Percentiles rank a stretch among this genome's conserved stretches.
Conservation (phyloP, 2,888 invertebrate species). For the Onthophagus sagittarius region DNA sequence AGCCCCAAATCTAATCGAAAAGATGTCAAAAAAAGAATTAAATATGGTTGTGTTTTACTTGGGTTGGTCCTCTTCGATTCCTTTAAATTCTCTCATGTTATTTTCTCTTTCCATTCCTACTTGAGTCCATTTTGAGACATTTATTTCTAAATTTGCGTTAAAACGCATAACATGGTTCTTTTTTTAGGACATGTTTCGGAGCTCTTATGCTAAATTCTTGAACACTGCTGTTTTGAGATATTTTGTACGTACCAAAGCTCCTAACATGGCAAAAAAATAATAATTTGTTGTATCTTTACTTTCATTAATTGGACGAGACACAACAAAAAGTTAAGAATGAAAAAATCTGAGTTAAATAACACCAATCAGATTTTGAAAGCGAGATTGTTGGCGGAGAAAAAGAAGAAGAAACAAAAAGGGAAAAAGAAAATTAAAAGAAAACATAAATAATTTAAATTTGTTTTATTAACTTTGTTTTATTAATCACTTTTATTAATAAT, state of each 20-base stretch:
- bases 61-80: constrained; percentile 84
- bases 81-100: constrained; percentile 86
- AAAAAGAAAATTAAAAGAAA: constrained; percentile 50
- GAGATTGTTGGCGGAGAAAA: constrained; percentile 61
- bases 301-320: constrained; percentile 57
- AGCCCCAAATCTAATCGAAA: constrained; percentile 88
- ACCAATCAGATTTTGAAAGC: constrained; percentile 77
- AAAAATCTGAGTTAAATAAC: constrained; percentile 63
- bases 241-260: too few species aligned
- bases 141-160: constrained; percentile 80
- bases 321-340: constrained; percentile 66
- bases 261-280: not conserved
- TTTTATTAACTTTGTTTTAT: too few species aligned
- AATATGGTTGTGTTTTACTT: constrained; percentile 61
- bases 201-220: constrained; percentile 81
- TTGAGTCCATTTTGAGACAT: constrained; percentile 82
- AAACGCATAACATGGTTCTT: constrained; percentile 89
- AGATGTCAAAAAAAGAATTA: too few species aligned
- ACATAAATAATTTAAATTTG: constrained; percentile 28
- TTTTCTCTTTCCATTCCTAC: constrained; percentile 93
- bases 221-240: constrained; percentile 43
- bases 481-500: too few species aligned
- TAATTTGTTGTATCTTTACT: not conserved
- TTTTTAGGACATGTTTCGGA: constrained; percentile 76
- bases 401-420: constrained; percentile 55